phyloP scores from a whole-genome alignment of 2,888 invertebrate genomes.

The Spisula solida region DNA sequence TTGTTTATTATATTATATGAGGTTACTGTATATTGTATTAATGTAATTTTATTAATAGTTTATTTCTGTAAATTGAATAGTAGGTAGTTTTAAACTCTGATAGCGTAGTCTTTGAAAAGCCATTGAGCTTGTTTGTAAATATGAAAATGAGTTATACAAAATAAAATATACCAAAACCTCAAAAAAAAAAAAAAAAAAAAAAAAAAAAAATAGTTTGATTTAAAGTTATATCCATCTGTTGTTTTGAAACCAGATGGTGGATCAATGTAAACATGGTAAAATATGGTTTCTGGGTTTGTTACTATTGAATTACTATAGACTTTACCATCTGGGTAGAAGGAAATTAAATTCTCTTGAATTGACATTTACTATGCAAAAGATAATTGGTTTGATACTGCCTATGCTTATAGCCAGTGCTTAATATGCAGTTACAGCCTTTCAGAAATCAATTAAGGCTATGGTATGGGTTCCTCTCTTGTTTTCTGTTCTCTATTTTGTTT shows the following conservation, averaged over 20 bases:
- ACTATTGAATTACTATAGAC: not conserved
- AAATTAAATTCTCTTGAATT: constrained; percentile 23
- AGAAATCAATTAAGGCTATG: not conserved
- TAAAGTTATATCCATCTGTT: not conserved
- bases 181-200: too few species aligned
- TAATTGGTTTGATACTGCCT: not conserved
- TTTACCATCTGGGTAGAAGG: constrained; percentile 6
- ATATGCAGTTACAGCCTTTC: not conserved
- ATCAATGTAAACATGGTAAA: not conserved
- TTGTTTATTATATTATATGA: too few species aligned
- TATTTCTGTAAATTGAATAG: too few species aligned
- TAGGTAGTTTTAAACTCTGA: too few species aligned
- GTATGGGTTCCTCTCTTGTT: not conserved
- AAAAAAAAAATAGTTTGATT: too few species aligned
- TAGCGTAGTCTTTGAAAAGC: too few species aligned
- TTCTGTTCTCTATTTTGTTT: not conserved
- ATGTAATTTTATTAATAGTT: too few species aligned
- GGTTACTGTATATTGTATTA: too few species aligned
- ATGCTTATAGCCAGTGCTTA: not conserved
- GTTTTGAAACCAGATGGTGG: not conserved
- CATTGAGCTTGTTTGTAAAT: too few species aligned
- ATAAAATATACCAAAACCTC: too few species aligned
- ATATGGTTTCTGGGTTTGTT: not conserved
- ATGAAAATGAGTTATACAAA: too few species aligned
- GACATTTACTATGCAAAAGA: not conserved